Evolutionary conservation across 2,888 invertebrate genomes (phyloP), one percentile per base, ranked within the genome.

Genomic region (Bellardia bayeri): DNA sequence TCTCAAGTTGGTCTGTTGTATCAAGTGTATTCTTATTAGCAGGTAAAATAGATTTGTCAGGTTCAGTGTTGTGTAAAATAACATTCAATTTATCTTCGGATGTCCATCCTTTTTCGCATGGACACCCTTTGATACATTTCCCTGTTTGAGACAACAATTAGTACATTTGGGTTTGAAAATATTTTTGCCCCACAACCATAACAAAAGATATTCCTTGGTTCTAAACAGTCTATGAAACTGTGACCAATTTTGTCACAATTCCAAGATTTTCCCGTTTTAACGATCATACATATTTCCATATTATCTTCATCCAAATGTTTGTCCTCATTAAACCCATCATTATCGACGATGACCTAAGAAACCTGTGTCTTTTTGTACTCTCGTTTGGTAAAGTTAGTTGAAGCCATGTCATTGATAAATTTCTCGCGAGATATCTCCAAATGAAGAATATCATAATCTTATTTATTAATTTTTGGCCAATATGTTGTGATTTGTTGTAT

Each of bases 71-170:
- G 45, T 8, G 11, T 45, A 45, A 45, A 45, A 45, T 45, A 11
- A 4, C 2, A 8, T 51, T 42, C 42, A 51, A 51, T 51, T 51
- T 51, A 14, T 13, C 3, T n/a, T 51, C n/a, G 51, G 51, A 51
- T 51, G n/a, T 4, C 51, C 51, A 14, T 51, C 14, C 51, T 51
- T 51, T n/a, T 51, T n/a, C 14, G 42, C 42, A 42, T 8, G 42
- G 42, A 42, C 42, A 51, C 9, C 51, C 51, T 51, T 51, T 11
- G 3, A n/a, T 13, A 51, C 51, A 14, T 51, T 51, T 51, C 51
- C 51, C 51, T 45, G 42, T 45, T 45, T 45, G 45, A 45, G 45
- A 45, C 45, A 56, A 56, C 56, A 56, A 56, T 56, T 56, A 23
- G 56, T 8, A 56, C 56, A 56, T 23, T 56, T 56, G 16, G 56